Evolutionary conservation across 2,797 vertebrate species (phyloP), one percentile per base, ranked within the genome.

Genomic region (Liasis olivaceus): DNA sequence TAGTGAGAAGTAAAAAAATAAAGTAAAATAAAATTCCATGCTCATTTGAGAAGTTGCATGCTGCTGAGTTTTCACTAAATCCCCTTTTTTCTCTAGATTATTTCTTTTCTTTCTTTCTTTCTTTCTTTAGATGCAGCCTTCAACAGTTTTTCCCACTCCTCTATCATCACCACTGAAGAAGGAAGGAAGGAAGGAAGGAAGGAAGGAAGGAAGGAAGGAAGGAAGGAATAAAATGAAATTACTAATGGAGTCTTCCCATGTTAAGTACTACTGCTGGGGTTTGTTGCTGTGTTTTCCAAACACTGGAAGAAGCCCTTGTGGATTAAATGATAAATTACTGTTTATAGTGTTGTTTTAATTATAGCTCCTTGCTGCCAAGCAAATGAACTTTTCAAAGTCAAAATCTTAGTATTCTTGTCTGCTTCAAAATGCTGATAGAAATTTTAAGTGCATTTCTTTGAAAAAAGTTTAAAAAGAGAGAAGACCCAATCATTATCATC

Each of bases 321-420:
- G 36, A 72, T 88, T 94, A 88, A 94, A 92, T 1, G 90, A 60
- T 87, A 2, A 85, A 93, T 90, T 63, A 88, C 59, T 87, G 66
- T 89, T 4, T 60, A 62, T 20, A 92, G 58, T 15, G 81, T 91
- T 91, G 58, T 84, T 92, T 92, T 93, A 92, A 90, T 93, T 92
- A 92, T 84, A 66, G 64, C 15, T 91, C 36, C 54, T 87, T 77
- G 59, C 60, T 88, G 91, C 88, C 84, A 56, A 94, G 69, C 87
- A 9, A 86, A 90, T 63, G 72, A 93, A 90, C 85, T 90, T 93
- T 88, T 93, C 92, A 90, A 90, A 93, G 92, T 93, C 64, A 90
- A 88, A 95, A 81, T 87, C 4, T 56, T 85, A 90, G 5, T 31
- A 54, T 3, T 91, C 28, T 88, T 94, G 24, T 93, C 5, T 7